Conservation (phyloP, 2,888 invertebrate species). For the Lottia scabra region DNA sequence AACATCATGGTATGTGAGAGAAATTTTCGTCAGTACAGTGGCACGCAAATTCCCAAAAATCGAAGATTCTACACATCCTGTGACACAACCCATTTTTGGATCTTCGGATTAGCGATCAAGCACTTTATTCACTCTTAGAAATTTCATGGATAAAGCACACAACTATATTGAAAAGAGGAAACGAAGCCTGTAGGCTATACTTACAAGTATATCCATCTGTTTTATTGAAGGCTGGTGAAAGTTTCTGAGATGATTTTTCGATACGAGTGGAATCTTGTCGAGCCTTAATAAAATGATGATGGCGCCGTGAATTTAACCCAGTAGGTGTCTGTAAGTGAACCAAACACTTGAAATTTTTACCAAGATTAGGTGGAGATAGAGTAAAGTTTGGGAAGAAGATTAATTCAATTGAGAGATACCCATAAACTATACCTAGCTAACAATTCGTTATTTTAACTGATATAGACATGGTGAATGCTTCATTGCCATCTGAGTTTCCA, state of each 20-base stretch:
- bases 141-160: too few relatives aligned
- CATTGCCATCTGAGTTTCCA: background rate
- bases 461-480: background rate
- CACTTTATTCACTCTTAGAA: too few relatives aligned
- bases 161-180: too few relatives aligned
- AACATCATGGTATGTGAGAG: too few relatives aligned
- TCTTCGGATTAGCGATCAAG: too few relatives aligned
- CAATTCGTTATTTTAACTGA: background rate
- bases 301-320: background rate
- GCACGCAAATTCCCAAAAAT: too few relatives aligned
- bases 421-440: background rate
- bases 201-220: too few relatives aligned
- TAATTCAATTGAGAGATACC: background rate
- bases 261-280: background rate
- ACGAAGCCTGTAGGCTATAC: too few relatives aligned
- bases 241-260: background rate
- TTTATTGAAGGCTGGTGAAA: background rate
- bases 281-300: background rate
- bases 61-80: too few relatives aligned
- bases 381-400: background rate
- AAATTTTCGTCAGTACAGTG: too few relatives aligned
- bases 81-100: too few relatives aligned
- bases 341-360: background rate
- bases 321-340: background rate
- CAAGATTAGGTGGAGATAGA: background rate